phyloP scores from a whole-genome alignment of 2,797 vertebrate species.

The Gorsachius magnificus region DNA sequence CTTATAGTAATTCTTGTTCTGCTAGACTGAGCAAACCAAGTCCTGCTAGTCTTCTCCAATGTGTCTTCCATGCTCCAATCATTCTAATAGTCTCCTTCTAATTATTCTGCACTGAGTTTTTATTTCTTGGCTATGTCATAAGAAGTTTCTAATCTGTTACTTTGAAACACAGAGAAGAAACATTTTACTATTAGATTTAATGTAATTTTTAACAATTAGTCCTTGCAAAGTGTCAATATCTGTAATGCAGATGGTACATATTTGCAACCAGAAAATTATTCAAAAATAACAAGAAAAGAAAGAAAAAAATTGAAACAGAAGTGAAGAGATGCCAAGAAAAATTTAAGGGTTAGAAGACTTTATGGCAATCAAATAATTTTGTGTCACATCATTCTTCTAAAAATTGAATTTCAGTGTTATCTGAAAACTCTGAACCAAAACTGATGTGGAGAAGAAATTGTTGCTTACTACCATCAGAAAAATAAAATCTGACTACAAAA shows the following conservation, averaged over 20 bases:
- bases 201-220: neutral
- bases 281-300: neutral
- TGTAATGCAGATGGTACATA: neutral
- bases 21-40: accelerated
- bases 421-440: neutral
- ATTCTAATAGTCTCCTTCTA: neutral
- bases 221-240: neutral
- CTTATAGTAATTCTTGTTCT: neutral
- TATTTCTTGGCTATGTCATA: neutral
- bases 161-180: neutral
- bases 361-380: neutral
- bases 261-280: neutral
- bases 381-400: neutral
- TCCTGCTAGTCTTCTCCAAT: accelerated
- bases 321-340: accelerated
- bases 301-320: neutral
- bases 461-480: neutral
- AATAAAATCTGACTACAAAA: neutral
- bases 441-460: neutral
- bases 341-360: neutral
- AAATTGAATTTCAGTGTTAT: neutral
- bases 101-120: neutral
- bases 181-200: neutral
- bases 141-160: neutral
- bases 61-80: neutral